phyloP scores from a whole-genome alignment of 2,113 vertebrate species.

The Seriola aureovittata region DNA sequence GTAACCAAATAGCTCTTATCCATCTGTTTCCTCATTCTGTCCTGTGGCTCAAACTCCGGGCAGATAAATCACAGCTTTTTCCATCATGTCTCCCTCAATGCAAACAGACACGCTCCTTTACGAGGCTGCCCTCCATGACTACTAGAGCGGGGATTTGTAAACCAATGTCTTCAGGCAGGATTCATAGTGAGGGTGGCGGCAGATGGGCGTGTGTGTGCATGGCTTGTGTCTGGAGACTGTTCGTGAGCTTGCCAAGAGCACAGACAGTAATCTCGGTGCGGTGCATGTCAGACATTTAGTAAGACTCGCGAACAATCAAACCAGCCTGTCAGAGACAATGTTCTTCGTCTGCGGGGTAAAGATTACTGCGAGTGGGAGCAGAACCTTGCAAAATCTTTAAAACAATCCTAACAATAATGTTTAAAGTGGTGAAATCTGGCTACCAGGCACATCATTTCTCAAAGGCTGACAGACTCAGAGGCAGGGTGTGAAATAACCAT shows the following conservation, averaged over 20 bases:
- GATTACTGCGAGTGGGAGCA: neutral
- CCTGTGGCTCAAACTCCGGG: constrained; percentile 35
- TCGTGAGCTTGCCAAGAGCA: constrained; percentile 52
- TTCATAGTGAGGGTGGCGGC: constrained; percentile 60
- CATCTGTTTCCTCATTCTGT: constrained; percentile 73
- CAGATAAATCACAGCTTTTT: constrained; percentile 72
- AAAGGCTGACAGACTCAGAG: constrained; percentile 24
- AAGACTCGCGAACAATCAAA: constrained; percentile 50
- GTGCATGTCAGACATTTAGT: constrained; percentile 62
- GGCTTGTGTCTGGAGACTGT: constrained; percentile 69
- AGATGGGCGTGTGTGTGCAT: constrained; percentile 66
- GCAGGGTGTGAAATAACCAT: constrained; percentile 28
- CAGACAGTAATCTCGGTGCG: constrained; percentile 58
- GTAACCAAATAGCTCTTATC: constrained; percentile 63
- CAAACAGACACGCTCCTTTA: constrained; percentile 74
- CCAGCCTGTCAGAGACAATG: constrained; percentile 12
- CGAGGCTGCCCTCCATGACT: constrained; percentile 60
- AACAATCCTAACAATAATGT: neutral
- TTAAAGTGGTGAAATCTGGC: constrained; percentile 16
- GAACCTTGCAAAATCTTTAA: constrained; percentile 2
- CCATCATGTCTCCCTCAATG: constrained; percentile 70
- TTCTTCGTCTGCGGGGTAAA: constrained; percentile 13
- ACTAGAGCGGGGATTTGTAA: constrained; percentile 67
- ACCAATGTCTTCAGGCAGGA: constrained; percentile 68
- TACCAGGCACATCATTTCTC: constrained; percentile 28